Evolutionary conservation across 2,888 invertebrate genomes (phyloP).

Genomic region (Ommatoiulus sabulosus): DNA sequence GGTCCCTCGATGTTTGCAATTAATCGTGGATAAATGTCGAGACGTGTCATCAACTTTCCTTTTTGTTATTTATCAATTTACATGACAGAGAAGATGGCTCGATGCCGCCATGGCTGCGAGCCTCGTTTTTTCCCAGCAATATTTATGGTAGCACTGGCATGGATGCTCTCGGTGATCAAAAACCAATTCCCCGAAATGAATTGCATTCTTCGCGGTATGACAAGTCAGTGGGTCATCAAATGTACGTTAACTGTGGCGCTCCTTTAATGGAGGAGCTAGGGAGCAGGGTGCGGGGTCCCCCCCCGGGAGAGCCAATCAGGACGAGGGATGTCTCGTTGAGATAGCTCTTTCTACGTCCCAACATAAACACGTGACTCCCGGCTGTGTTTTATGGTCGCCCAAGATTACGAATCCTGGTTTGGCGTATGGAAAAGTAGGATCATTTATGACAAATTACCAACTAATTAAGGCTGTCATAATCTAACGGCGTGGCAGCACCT

Average conservation of each 20-base stretch:
- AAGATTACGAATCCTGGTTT: constrained; percentile 38
- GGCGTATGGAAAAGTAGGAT: constrained; percentile 42
- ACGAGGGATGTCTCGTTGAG: constrained; percentile 36
- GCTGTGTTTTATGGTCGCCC: constrained; percentile 51
- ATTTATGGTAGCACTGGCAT: constrained; percentile 5
- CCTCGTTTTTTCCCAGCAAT: constrained; percentile 31
- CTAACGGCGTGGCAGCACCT: constrained; percentile 50
- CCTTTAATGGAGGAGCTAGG: background rate
- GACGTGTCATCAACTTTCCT: background rate
- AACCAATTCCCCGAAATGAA: constrained; percentile 35
- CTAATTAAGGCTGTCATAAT: constrained; percentile 53
- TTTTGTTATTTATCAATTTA: constrained; percentile 42
- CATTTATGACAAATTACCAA: constrained; percentile 54
- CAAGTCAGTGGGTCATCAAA: constrained; percentile 48
- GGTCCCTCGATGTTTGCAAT: constrained; percentile 12
- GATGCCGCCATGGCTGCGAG: background rate
- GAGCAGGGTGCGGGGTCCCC: background rate
- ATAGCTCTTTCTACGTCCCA: constrained; percentile 31
- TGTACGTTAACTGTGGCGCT: constrained; percentile 47
- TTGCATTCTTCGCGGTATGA: constrained; percentile 48
- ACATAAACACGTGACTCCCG: constrained; percentile 51
- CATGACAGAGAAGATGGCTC: background rate
- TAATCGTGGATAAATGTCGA: background rate
- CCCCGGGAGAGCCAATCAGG: background rate
- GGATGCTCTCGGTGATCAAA: constrained; percentile 35